Base-by-base conservation (phyloP, 92 coral and sea anemone genomes). In the Plumapathes pennacea region DNA sequence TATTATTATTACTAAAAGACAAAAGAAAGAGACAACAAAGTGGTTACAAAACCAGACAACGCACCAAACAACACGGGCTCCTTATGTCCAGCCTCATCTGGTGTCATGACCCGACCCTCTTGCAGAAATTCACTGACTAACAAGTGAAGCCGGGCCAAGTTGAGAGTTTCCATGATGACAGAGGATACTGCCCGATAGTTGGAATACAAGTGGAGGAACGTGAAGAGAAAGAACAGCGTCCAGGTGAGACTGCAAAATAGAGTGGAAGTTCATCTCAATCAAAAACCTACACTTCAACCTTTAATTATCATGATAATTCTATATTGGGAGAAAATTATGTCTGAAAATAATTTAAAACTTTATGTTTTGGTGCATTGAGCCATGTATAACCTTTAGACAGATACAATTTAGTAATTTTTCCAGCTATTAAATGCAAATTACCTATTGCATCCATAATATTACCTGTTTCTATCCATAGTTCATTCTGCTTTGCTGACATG, bases 161-260 rank as follows among this genome's bases (percentile, higher is more conserved):
- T 94, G 13, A 94, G 63, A 10, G 99, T 94, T 55, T 94, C 99
- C 80, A 94, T 94, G 69, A 94, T 75, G 29, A 94, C 99, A 21
- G 99, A 72, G 6, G 97, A 84, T 25, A 94, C 99, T 5, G 99
- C 99, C 6, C 96, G 88, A 62, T 70, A 94, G 71, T 94, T 94
- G 27, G 88, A 76, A 57, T 94, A 94, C 11, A 94, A 72, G 50
- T 94, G 99, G 5, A 94, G 78, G 25, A 69, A 79, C 2, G 99
- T 89, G 80, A 94, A 94, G 73, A 94, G 43, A 61, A 81, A 80
- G 63, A 94, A 94, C 58, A 94, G 63, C 19, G 83, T 76, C 99
- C 99, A 94, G 10, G 96, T 89, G 11, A 94, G 43, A 55, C 99
- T 94, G 57, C 9, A 22, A 72, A 61, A 20, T 21, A 61, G 42